Evolutionary conservation across 37 sponge, comb jelly and placozoan genomes (phyloP).

Genomic region (Chondrilla cf. caribensis): DNA sequence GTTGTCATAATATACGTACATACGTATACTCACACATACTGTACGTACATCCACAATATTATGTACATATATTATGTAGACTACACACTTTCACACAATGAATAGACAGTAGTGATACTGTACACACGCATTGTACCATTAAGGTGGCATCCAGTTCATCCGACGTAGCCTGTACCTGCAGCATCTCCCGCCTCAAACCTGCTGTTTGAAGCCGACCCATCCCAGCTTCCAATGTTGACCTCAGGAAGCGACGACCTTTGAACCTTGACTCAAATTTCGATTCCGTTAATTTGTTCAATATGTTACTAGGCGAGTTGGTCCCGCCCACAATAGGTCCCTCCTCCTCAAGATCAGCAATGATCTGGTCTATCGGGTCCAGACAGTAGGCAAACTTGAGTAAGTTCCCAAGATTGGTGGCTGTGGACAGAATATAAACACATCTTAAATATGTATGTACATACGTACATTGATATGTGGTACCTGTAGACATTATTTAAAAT

Average conservation of each 20-base stretch:
- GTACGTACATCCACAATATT: no score
- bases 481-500: no score
- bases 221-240: conserved; percentile 13
- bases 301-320: no score
- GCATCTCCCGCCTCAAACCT: neutral
- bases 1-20: no score
- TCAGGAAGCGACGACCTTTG: conserved; percentile 11
- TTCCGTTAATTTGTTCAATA: neutral
- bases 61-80: no score
- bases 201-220: neutral
- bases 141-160: neutral
- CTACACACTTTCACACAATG: no score
- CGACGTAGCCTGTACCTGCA: neutral
- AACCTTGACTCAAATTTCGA: conserved; percentile 6
- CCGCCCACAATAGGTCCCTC: neutral
- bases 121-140: neutral
- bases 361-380: conserved; percentile 33
- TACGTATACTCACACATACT: no score
- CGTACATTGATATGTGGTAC: no score
- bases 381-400: conserved; percentile 52
- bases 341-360: conserved; percentile 12
- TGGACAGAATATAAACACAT: no score
- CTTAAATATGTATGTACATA: no score
- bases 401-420: conserved; percentile 33
- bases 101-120: no score